Evolutionary conservation across 2,888 invertebrate genomes (phyloP).

Genomic region (Temnothorax rugatulus): DNA sequence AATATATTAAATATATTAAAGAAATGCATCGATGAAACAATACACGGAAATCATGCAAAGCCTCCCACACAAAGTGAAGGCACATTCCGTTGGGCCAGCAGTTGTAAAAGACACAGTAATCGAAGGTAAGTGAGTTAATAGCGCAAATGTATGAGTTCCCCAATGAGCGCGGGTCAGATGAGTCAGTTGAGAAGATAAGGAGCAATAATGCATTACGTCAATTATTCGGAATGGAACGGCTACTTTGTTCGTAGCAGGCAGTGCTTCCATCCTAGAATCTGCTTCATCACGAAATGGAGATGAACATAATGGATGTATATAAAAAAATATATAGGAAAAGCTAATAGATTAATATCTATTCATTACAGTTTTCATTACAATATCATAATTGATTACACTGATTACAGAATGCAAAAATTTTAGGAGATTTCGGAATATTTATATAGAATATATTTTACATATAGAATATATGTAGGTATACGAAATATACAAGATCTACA

Average conservation of each 20-base stretch:
- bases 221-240: slow-evolving; percentile 31
- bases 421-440: background rate
- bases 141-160: slow-evolving; percentile 20
- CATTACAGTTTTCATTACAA: no score
- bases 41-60: slow-evolving; percentile 42
- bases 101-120: slow-evolving; percentile 9
- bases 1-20: no score
- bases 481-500: no score
- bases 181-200: slow-evolving; percentile 20
- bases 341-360: background rate
- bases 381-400: background rate
- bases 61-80: background rate
- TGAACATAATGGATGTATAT: background rate
- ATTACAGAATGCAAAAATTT: background rate
- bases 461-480: no score
- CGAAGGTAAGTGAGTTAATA: slow-evolving; percentile 28
- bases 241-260: slow-evolving; percentile 1
- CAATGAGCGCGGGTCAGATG: background rate
- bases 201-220: slow-evolving; percentile 33
- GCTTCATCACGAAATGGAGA: background rate
- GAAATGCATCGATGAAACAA: no score
- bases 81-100: background rate
- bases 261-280: background rate
- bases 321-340: background rate
- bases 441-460: background rate